These are phyloP conservation scores for Aphelocoma californica DNA, from an alignment of 2,797 vertebrate genomes.

Conservation along the genomic window DNA sequence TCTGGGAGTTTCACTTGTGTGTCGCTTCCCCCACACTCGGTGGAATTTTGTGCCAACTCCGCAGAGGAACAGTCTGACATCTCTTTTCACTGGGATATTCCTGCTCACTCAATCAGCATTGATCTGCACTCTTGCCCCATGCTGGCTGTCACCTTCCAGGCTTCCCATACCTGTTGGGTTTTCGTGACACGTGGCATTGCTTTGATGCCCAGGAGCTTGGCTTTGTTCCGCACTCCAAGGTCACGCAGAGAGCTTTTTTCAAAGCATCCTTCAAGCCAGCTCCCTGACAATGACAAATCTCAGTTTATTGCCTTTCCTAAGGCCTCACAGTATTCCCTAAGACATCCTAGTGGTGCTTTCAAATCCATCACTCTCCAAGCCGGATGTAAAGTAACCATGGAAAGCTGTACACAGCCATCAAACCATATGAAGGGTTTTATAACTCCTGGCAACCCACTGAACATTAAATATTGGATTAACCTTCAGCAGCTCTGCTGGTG, in stretches of 20 bases:
- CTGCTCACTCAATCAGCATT: neutral
- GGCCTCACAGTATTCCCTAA: neutral
- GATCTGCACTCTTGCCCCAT: neutral
- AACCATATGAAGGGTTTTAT: neutral
- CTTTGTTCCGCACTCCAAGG: neutral
- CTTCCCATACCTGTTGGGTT: neutral
- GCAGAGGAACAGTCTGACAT: accelerated
- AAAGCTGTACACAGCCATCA: slow-evolving; percentile 21
- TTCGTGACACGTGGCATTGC: slow-evolving; percentile 18
- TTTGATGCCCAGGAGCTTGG: neutral
- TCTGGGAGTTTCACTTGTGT: accelerated
- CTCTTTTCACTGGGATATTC: neutral
- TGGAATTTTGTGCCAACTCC: accelerated
- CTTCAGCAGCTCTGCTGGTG: slow-evolving; percentile 48
- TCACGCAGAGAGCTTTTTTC: neutral
- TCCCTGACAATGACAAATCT: slow-evolving; percentile 40
- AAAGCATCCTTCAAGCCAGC: slow-evolving; percentile 16
- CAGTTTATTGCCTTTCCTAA: neutral
- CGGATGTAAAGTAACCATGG: slow-evolving; percentile 35
- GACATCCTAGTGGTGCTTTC: slow-evolving; percentile 9
- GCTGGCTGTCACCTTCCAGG: neutral
- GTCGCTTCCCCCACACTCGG: accelerated
- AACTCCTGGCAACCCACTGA: slow-evolving; percentile 40
- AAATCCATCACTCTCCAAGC: neutral
- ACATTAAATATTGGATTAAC: slow-evolving; percentile 49